Conservation (phyloP, 2,113 vertebrate species). For the Xenopus tropicalis region UCB_Xtro_10.0 CM004446.2:70186501-70187000, state of each 20-base stretch:
- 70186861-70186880: conserved; percentile 78
- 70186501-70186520: conserved; percentile 85
- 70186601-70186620: conserved; percentile 57
- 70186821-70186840: conserved; percentile 64
- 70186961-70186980: conserved; percentile 68
- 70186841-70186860: conserved; percentile 69
- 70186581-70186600: conserved; percentile 67
- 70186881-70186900: conserved; percentile 78
- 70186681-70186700: conserved; percentile 35
- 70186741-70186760: background rate
- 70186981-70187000: conserved; percentile 41
- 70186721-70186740: conserved; percentile 35
- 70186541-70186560: conserved; percentile 73
- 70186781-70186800: conserved; percentile 31
- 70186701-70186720: conserved; percentile 34
- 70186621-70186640: conserved; percentile 31
- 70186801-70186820: conserved; percentile 49
- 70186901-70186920: conserved; percentile 76
- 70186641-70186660: conserved; percentile 30
- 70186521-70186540: conserved; percentile 84
- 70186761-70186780: conserved; percentile 35
- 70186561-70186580: conserved; percentile 65
- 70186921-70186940: conserved; percentile 74
- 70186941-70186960: conserved; percentile 65
- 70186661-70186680: conserved; percentile 38